phyloP scores from a whole-genome alignment of 64 coral and sea anemone species.

The Trachythela sp. region DNA sequence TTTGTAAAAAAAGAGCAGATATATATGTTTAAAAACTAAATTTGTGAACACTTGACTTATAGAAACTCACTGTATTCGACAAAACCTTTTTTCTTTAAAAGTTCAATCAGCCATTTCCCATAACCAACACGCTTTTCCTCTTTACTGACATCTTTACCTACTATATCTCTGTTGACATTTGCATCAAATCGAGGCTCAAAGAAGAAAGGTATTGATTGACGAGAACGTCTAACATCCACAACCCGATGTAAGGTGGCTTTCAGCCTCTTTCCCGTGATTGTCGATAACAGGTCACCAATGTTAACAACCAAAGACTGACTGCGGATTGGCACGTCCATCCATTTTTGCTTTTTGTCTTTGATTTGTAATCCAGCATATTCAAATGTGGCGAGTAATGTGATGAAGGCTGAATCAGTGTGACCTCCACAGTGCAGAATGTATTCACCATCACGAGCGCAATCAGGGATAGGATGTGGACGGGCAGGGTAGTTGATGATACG shows the following conservation, averaged over 20 bases:
- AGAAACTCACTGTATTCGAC: too few species aligned
- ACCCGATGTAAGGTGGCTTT: slow-evolving; percentile 53
- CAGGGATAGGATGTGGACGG: slow-evolving; percentile 18
- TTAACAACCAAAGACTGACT: slow-evolving; percentile 40
- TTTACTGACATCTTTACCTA: too few species aligned
- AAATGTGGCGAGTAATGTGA: slow-evolving; percentile 47
- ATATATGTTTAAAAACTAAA: too few species aligned
- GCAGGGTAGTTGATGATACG: slow-evolving; percentile 48
- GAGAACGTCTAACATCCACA: slow-evolving; percentile 25
- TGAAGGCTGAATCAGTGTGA: slow-evolving; percentile 41
- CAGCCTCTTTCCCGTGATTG: slow-evolving; percentile 22
- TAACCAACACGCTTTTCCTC: too few species aligned
- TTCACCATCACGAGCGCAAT: slow-evolving; percentile 43
- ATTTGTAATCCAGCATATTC: slow-evolving; percentile 49
- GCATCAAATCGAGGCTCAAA: slow-evolving; percentile 54
- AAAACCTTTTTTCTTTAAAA: too few species aligned
- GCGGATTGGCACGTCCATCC: slow-evolving; percentile 29
- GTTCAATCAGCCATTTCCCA: too few species aligned
- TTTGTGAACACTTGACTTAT: too few species aligned
- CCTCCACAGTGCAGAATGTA: slow-evolving; percentile 34
- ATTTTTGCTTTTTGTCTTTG: slow-evolving; percentile 10
- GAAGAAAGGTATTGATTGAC: slow-evolving; percentile 48
- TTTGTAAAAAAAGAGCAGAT: too few species aligned
- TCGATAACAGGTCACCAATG: slow-evolving; percentile 47
- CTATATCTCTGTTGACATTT: slow-evolving; percentile 27